These are phyloP conservation scores for Stichodactyla helianthus DNA, from an alignment of 64 coral and sea anemone genomes.

Conservation along the genomic window DNA sequence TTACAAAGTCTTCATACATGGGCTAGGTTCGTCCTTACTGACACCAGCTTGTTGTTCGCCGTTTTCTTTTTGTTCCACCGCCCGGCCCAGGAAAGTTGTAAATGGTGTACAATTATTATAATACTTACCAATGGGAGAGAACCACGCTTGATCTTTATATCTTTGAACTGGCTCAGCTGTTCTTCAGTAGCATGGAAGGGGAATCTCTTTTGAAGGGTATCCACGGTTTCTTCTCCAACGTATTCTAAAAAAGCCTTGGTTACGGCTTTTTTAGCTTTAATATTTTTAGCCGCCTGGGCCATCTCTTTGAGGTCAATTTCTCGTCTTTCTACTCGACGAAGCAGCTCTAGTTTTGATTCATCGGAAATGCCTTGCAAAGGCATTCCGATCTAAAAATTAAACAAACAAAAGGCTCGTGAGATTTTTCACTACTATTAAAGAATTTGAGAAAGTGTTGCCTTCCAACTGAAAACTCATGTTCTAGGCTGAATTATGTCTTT, in stretches of 20 bases:
- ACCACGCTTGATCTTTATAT: neutral
- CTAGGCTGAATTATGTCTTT: too few species aligned
- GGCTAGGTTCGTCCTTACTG: too few species aligned
- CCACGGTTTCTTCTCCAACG: neutral
- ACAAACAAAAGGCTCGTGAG: too few species aligned
- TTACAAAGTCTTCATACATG: too few species aligned
- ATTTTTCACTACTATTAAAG: too few species aligned
- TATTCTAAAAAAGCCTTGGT: neutral
- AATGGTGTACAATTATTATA: too few species aligned
- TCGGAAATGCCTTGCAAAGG: neutral
- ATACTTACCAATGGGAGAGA: neutral
- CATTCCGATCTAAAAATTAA: neutral
- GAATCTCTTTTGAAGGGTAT: neutral
- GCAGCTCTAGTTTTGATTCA: neutral
- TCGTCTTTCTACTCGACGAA: neutral
- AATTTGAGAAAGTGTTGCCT: too few species aligned
- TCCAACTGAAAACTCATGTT: too few species aligned
- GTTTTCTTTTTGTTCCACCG: neutral
- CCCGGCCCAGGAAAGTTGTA: too few species aligned
- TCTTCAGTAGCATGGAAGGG: neutral
- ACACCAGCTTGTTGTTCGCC: too few species aligned
- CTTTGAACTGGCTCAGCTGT: neutral
- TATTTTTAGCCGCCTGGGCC: neutral
- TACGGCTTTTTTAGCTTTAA: neutral
- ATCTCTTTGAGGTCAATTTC: neutral